Evolutionary conservation across 2,797 vertebrate species (phyloP).

Genomic region (Semaprochilodus insignis): DNA sequence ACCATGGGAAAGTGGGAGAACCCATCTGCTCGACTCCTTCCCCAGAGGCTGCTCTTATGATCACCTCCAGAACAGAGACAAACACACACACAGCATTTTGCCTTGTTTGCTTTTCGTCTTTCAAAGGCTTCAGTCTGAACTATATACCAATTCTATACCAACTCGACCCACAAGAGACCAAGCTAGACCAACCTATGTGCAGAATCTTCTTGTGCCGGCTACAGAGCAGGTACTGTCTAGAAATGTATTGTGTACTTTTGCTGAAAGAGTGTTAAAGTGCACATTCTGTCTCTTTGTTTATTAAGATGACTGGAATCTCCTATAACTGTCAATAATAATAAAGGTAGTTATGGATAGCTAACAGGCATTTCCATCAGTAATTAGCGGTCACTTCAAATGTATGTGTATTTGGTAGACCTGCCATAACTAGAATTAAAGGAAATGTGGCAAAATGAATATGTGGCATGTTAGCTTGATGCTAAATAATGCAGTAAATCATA

Average conservation of each 20-base stretch:
- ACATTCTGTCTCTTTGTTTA: not conserved
- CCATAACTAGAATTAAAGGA: too few relatives aligned
- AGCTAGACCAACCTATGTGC: not conserved
- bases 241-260: not conserved
- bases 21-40: conserved; percentile 4
- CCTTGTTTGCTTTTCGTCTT: conserved; percentile 3
- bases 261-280: not conserved
- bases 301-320: not conserved
- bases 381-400: too few relatives aligned
- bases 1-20: not conserved
- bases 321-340: not conserved
- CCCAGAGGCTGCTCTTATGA: not conserved
- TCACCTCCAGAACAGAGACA: not conserved
- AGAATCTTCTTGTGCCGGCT: not conserved
- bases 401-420: too few relatives aligned
- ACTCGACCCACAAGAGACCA: not conserved
- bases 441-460: too few relatives aligned
- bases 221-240: not conserved
- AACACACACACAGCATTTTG: not conserved
- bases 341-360: not conserved
- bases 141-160: not conserved
- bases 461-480: too few relatives aligned
- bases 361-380: too few relatives aligned
- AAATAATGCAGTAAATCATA: too few relatives aligned
- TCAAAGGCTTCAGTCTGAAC: not conserved